Percentiles rank a stretch among this genome's conserved stretches.
Conservation (phyloP, 2,113 vertebrate species). For the Melanerpes formicivorus region DNA sequence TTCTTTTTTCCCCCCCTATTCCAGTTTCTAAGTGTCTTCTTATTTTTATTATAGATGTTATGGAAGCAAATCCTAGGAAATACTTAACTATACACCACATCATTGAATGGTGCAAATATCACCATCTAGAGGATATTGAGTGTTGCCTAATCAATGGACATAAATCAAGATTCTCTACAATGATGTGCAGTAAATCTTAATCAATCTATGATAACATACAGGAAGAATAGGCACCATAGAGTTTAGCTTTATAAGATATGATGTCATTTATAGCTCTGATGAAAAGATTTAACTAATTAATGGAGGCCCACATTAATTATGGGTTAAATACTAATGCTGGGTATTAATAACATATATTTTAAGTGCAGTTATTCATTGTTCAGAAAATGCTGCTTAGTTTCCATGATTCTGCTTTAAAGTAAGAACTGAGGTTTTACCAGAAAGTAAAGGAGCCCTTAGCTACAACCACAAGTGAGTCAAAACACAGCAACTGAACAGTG, state of each 20-base stretch:
- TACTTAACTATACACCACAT: neutral
- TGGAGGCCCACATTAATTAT: neutral
- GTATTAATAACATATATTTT: neutral
- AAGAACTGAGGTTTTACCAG: neutral
- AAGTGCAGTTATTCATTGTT: neutral
- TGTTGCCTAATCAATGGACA: neutral
- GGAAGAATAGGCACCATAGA: neutral
- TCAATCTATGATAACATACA: neutral
- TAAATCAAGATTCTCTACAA: neutral
- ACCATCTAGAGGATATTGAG: neutral
- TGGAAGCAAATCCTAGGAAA: neutral
- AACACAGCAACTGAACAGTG: neutral
- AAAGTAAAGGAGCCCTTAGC: neutral
- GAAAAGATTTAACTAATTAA: neutral
- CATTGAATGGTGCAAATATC: neutral
- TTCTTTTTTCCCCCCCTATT: neutral
- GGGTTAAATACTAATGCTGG: neutral
- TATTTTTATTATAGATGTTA: neutral
- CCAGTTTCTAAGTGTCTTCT: neutral
- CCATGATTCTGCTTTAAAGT: neutral
- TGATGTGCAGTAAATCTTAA: neutral
- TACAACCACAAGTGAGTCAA: neutral
- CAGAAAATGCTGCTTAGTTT: neutral
- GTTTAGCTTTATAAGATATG: neutral
- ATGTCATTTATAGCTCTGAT: neutral